Evolutionary conservation across 92 coral and sea anemone species (phyloP).

Genomic region (Parazoanthus swiftii): DNA sequence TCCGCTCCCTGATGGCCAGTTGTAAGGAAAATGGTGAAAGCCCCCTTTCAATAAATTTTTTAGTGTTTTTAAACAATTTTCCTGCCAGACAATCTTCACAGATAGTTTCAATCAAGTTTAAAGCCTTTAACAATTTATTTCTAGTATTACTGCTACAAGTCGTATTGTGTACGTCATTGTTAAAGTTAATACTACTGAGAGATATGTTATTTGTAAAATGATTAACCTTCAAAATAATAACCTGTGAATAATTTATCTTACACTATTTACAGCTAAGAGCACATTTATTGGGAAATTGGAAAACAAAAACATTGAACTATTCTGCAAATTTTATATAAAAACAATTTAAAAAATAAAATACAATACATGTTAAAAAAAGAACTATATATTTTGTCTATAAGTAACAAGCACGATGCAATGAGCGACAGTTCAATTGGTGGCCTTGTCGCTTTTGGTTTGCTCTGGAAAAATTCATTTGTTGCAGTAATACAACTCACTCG

Average conservation of each 20-base stretch:
- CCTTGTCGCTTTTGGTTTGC: constrained; percentile 21
- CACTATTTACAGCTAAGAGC: constrained; percentile 10
- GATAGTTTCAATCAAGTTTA: too few species aligned
- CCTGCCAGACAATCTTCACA: too few species aligned
- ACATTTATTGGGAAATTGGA: not conserved
- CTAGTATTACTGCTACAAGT: constrained; percentile 3
- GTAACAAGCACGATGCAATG: not conserved
- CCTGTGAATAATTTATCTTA: not conserved
- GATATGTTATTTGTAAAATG: not conserved
- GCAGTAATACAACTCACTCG: not conserved
- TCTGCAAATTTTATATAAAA: not conserved
- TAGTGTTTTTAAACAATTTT: too few species aligned
- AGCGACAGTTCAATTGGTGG: not conserved
- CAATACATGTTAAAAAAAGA: not conserved
- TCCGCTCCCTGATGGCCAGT: too few species aligned
- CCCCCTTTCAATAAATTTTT: too few species aligned
- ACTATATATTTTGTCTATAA: too few species aligned
- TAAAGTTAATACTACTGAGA: not conserved
- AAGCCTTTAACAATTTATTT: not conserved
- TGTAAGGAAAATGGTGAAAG: too few species aligned
- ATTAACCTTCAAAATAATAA: not conserved
- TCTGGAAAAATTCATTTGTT: not conserved
- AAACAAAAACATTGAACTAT: constrained; percentile 3
- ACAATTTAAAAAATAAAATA: not conserved
- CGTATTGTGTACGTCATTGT: not conserved